A percentile compares a stretch with the other conserved stretches of the same genome.
phyloP scores from a whole-genome alignment of 2,888 invertebrate species.

The Mylabris sibirica region DNA sequence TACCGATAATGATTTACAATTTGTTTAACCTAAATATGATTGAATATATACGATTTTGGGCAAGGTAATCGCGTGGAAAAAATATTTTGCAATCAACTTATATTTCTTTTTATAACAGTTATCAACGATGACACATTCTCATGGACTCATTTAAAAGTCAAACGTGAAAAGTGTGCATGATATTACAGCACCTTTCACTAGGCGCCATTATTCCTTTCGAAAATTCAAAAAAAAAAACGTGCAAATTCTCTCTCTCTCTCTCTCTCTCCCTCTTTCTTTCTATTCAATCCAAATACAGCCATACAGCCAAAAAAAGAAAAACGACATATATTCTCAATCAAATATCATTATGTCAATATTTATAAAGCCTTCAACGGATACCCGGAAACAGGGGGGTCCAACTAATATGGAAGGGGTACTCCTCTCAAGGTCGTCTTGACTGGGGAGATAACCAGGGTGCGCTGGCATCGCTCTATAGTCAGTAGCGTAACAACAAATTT shows the following conservation, averaged over 20 bases:
- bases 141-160: constrained; percentile 27
- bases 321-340: neutral
- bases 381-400: too few species aligned
- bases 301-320: neutral
- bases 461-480: too few species aligned
- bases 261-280: too few species aligned
- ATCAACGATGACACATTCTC: neutral
- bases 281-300: too few species aligned
- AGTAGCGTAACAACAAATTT: too few species aligned
- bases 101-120: neutral
- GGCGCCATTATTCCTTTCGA: constrained; percentile 29
- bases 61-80: constrained; percentile 30
- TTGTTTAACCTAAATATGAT: constrained; percentile 35
- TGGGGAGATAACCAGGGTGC: too few species aligned
- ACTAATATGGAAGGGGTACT: too few species aligned
- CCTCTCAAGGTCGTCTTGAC: too few species aligned
- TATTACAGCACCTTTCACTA: constrained; percentile 39
- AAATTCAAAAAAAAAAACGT: neutral
- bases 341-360: constrained; percentile 3
- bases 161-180: neutral
- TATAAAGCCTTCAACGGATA: neutral
- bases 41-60: constrained; percentile 30
- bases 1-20: constrained; percentile 13
- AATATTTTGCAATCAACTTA: constrained; percentile 34
- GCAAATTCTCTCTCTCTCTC: too few species aligned